phyloP scores from a whole-genome alignment of 2,113 vertebrate species.

The Columbina picui region DNA sequence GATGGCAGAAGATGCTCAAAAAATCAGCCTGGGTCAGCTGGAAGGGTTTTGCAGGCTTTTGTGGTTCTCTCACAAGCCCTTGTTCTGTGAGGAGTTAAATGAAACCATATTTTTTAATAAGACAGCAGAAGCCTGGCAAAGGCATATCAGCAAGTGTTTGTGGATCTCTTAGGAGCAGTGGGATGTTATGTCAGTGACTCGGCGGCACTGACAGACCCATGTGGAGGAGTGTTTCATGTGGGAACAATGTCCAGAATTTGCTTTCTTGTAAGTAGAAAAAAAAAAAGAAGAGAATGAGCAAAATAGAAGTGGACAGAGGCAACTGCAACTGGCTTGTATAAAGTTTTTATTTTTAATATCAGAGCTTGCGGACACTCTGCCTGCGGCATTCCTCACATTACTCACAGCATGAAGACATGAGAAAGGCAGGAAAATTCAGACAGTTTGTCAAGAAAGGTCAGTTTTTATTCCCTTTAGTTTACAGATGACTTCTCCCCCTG shows the following conservation, averaged over 20 bases:
- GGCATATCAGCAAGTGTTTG: background rate
- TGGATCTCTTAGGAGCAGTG: background rate
- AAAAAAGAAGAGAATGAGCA: background rate
- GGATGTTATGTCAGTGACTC: background rate
- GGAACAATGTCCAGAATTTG: constrained; percentile 42
- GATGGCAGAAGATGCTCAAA: constrained; percentile 55
- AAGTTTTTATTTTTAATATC: constrained; percentile 27
- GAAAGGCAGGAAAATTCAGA: constrained; percentile 26
- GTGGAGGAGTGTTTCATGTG: background rate
- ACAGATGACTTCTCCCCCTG: background rate
- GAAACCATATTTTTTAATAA: constrained; percentile 14
- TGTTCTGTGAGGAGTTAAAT: background rate
- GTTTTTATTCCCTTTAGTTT: constrained; percentile 5
- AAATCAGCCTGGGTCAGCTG: background rate
- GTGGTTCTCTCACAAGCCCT: background rate
- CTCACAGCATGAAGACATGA: constrained; percentile 45
- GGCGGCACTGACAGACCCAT: background rate
- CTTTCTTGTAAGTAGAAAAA: background rate
- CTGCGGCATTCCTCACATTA: constrained; percentile 30
- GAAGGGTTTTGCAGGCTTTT: background rate
- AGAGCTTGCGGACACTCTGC: background rate
- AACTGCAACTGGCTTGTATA: constrained; percentile 4
- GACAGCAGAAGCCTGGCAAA: background rate
- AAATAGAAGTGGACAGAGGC: background rate
- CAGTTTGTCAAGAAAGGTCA: constrained; percentile 28